Conservation (phyloP, 2,113 vertebrate species). For the Nothocercus julius region DNA sequence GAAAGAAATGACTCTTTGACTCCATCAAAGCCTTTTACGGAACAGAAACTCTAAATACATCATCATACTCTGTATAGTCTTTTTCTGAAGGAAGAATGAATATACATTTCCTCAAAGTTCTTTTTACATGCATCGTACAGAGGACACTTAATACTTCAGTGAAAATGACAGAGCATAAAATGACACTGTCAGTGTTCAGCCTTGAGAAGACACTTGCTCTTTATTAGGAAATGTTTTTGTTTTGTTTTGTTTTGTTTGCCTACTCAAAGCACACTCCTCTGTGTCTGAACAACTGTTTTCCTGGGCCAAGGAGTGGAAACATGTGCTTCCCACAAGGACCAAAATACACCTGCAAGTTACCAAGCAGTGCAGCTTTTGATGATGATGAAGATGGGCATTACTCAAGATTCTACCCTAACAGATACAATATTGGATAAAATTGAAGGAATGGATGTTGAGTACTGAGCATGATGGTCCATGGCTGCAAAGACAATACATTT, state of each 20-base stretch:
- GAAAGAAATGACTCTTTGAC: neutral
- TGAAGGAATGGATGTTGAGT: neutral
- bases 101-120: neutral
- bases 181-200: neutral
- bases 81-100: neutral
- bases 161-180: neutral
- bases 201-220: neutral
- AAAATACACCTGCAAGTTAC: neutral
- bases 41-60: neutral
- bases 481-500: neutral
- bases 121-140: neutral
- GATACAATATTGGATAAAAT: neutral
- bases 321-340: accelerated
- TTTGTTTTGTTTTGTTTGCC: neutral
- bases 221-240: neutral
- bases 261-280: neutral
- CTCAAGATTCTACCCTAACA: neutral
- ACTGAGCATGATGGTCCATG: neutral
- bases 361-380: no score
- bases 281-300: neutral
- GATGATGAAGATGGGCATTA: neutral
- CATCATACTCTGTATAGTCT: neutral
- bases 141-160: neutral
- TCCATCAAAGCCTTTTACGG: neutral
- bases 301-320: neutral